Base-by-base conservation (phyloP, 2,113 vertebrate species). In the Felis chaus region DNA sequence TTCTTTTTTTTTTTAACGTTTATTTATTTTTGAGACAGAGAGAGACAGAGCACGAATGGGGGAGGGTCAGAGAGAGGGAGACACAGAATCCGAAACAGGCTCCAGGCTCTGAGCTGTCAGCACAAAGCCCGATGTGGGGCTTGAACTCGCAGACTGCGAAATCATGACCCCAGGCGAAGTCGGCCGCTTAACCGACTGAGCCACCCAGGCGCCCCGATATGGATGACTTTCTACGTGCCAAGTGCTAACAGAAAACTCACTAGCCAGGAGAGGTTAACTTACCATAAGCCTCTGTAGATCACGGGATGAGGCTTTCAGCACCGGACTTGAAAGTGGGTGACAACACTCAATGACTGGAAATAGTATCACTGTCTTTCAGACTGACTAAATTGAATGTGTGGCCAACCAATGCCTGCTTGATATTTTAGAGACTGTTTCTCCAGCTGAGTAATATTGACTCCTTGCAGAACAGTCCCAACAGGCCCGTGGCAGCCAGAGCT, bases 371-470 rank as follows among this genome's bases (percentile, higher is more conserved):
- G 55, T 29, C 71, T 71, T 6, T 91, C 23, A n/a, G 25, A 88
- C 36, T 65, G 89, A 90, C 53, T n/a, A 33, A 95, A 73, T 39
- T n/a, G 29, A 84, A 63, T 27, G 16, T 31, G 15, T 93, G 78
- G 1, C 14, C 82, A 82, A 71, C 7, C 36, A 89, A 53, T 71
- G 53, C 36, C 53, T 53, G 23, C 73, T 41, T 89, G 31, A 68
- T 83, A 90, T 87, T 92, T 89, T 78, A 86, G 91, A 88, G 55
- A 82, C 41, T 41, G 3, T 90, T 86, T 97, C 83, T 84, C 91
- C 33, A 36, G 19, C 1, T 87, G 55, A 79, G 33, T 25, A 83
- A 53, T 74, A 68, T 18, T 39, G 66, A 69, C 29, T 95, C 45
- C 5, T 94, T 96, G 14, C 14, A 69, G 57, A 82, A 71, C 6